Percentiles rank a stretch among this genome's conserved stretches.
Conservation (phyloP, 1,140 invertebrate genomes). For the Eumaeus atala region DNA sequence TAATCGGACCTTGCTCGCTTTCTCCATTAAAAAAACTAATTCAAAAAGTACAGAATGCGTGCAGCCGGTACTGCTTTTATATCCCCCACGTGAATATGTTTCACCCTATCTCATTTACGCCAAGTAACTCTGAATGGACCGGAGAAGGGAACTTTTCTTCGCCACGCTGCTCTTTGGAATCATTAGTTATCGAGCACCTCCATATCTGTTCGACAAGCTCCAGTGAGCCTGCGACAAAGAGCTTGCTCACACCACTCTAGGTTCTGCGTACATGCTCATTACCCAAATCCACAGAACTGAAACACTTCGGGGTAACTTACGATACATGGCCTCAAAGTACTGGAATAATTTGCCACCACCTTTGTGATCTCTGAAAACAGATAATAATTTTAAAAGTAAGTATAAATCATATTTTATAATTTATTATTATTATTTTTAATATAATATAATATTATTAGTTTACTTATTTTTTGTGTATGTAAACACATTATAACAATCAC, state of each 20-base stretch:
- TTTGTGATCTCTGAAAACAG: no score
- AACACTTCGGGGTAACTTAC: not conserved
- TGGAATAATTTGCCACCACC: not conserved
- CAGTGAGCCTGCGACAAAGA: slow-evolving; percentile 2
- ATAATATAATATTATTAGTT: no score
- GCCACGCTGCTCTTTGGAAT: slow-evolving; percentile 5
- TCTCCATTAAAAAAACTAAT: no score
- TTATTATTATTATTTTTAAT: no score
- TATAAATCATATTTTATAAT: no score
- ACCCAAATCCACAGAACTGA: slow-evolving; percentile 1
- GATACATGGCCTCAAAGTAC: not conserved
- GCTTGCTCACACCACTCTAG: slow-evolving; percentile 3
- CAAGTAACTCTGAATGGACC: slow-evolving; percentile 6
- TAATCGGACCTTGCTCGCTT: not conserved
- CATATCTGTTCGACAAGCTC: slow-evolving; percentile 8
- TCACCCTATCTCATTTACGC: slow-evolving; percentile 1
- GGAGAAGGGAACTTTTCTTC: slow-evolving; percentile 7
- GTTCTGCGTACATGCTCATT: not conserved
- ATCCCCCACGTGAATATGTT: not conserved
- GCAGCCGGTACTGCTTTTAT: no score
- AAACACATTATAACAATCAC: no score
- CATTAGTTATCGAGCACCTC: slow-evolving; percentile 3
- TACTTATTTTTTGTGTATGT: no score
- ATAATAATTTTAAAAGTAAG: no score
- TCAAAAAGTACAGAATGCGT: no score